Evolutionary conservation across 2,113 vertebrate species (phyloP), one percentile per base, ranked within the genome.

Genomic region (Pseudonaja textilis): DNA sequence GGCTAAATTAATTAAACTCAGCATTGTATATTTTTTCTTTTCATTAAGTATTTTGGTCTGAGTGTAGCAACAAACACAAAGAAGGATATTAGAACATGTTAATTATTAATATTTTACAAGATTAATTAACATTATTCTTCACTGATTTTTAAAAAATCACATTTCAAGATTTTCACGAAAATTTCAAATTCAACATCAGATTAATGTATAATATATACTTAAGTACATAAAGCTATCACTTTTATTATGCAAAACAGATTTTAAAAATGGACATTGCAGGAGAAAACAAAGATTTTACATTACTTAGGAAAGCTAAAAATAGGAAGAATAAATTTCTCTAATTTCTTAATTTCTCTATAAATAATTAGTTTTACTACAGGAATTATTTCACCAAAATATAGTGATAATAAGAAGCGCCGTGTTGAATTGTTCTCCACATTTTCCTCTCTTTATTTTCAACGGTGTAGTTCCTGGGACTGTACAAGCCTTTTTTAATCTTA

Each of bases 1-100:
- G 98, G 98, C 97, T 99, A 99, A 99, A 99, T 99, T 99, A 99
- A 99, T 99, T 99, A 99, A 98, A 98, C 98, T 99, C 98, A 98
- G 97, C 98, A 98, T 98, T 98, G 98, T 98, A 98, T 98, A 98
- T 98, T 99, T 99, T 99, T 98, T 98, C 98, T 98, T 99, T 99
- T 99, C 98, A 99, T 99, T 98, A 99, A 98, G 99, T 99, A 99
- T 99, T 98, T 99, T 98, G 97, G 97, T 96, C 97, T 95, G 96
- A 97, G 98, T 98, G 97, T 95, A 97, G 97, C 97, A 98, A 97
- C 98, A 98, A 97, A 94, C 90, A 88, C 85, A 97, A 96, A 95
- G 4, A 85, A 96, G 97, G 96, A 97, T 97, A 96, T 93, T 96
- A 96, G 95, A 97, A 96, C 59, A 94, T 96, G 96, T 92, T 96